These are phyloP conservation scores for Bettongia penicillata DNA, from an alignment of 2,113 vertebrate genomes.

Conservation along the genomic window DNA sequence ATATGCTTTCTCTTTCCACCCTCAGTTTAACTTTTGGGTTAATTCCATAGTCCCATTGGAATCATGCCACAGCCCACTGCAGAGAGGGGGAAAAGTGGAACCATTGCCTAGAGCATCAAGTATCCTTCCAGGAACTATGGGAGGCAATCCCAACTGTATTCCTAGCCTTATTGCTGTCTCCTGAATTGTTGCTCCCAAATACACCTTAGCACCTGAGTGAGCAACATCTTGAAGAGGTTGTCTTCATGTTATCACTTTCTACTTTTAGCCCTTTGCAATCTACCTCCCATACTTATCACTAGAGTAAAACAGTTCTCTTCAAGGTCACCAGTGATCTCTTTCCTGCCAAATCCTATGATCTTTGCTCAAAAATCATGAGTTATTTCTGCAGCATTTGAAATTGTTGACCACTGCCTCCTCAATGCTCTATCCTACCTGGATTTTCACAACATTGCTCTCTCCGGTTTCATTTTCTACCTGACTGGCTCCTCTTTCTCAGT, in stretches of 20 bases:
- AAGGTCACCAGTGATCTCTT: background rate
- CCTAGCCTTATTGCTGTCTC: background rate
- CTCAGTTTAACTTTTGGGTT: background rate
- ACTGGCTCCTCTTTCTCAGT: background rate
- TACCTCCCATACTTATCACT: background rate
- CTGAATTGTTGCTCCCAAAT: background rate
- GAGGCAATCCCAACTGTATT: too few relatives aligned
- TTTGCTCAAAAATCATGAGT: too few relatives aligned
- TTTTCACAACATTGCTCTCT: too few relatives aligned
- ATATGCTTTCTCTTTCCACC: background rate
- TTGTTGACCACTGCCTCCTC: too few relatives aligned
- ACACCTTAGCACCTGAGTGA: background rate
- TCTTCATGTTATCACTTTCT: background rate
- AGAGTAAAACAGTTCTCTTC: background rate
- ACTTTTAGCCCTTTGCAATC: background rate
- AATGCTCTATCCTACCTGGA: too few relatives aligned
- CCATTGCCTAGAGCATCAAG: background rate
- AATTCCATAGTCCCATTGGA: background rate
- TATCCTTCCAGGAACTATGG: background rate
- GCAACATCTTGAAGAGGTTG: background rate
- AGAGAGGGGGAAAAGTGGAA: background rate
- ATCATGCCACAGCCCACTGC: background rate
- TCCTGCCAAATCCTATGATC: background rate
- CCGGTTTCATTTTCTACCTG: background rate
- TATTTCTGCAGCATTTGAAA: too few relatives aligned